A percentile compares a stretch with the other conserved stretches of the same genome.
These are phyloP conservation scores for Harpegnathos saltator DNA, from an alignment of 1,140 invertebrate species.

Conservation along the genomic window DNA sequence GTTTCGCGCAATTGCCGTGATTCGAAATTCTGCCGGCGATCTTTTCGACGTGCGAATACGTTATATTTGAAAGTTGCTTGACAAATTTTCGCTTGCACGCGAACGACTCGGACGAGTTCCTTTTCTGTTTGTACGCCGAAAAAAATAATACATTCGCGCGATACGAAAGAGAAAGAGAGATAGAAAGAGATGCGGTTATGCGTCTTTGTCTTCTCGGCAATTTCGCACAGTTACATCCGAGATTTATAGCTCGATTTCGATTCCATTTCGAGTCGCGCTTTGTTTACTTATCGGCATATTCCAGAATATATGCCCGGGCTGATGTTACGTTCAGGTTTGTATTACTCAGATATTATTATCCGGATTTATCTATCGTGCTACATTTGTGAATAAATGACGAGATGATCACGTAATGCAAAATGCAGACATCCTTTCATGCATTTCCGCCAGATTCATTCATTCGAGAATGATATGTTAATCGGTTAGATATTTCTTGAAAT, in stretches of 20 bases:
- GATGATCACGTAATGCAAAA: slow-evolving; percentile 32
- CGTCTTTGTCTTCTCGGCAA: slow-evolving; percentile 59
- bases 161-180: neutral
- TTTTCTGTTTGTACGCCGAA: too few species aligned
- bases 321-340: slow-evolving; percentile 51
- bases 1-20: too few species aligned
- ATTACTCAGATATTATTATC: slow-evolving; percentile 38
- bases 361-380: slow-evolving; percentile 57
- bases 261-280: slow-evolving; percentile 77
- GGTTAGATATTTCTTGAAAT: too few species aligned
- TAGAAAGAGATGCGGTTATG: slow-evolving; percentile 9
- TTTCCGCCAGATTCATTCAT: slow-evolving; percentile 9
- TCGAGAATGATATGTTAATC: neutral
- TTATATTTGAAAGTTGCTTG: too few species aligned
- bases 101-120: too few species aligned
- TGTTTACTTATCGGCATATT: slow-evolving; percentile 78
- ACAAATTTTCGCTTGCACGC: too few species aligned
- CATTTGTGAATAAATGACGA: slow-evolving; percentile 37
- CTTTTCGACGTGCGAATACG: too few species aligned
- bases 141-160: neutral
- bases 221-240: slow-evolving; percentile 69
- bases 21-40: too few species aligned
- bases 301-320: slow-evolving; percentile 55
- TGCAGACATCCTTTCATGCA: slow-evolving; percentile 13
- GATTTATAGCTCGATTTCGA: slow-evolving; percentile 79